These are phyloP conservation scores for Caenorhabditis virilis DNA, from an alignment of 2,888 invertebrate genomes.

Conservation along the genomic window DNA sequence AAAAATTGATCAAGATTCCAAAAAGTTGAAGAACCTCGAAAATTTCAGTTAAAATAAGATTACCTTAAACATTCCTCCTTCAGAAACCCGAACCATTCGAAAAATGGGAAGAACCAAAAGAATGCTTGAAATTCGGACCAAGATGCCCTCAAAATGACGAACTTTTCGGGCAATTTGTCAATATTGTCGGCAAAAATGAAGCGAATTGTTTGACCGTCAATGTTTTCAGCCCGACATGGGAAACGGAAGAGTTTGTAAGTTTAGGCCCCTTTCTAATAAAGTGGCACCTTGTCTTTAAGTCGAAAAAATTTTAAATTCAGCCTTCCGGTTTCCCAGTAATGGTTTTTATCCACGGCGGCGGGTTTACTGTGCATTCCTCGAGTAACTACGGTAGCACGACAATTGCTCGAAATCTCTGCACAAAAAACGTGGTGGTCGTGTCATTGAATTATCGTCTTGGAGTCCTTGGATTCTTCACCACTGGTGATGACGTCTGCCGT, in stretches of 20 bases:
- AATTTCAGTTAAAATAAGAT: too few relatives aligned
- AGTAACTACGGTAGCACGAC: slow-evolving; percentile 45
- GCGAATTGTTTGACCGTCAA: slow-evolving; percentile 52
- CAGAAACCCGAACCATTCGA: slow-evolving; percentile 42
- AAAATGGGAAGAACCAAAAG: slow-evolving; percentile 36
- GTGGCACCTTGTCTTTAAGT: background rate
- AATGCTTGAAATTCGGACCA: slow-evolving; percentile 55
- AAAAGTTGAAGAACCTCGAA: too few relatives aligned
- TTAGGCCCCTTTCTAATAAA: background rate
- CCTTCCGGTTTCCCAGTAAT: slow-evolving; percentile 49
- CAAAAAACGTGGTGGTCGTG: slow-evolving; percentile 55
- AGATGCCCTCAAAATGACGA: slow-evolving; percentile 51
- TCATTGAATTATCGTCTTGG: slow-evolving; percentile 63
- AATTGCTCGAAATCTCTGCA: slow-evolving; percentile 36
- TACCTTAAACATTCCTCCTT: too few relatives aligned
- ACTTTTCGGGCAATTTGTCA: slow-evolving; percentile 37
- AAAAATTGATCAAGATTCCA: background rate
- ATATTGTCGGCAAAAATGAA: slow-evolving; percentile 45
- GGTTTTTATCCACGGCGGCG: slow-evolving; percentile 59
- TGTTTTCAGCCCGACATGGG: slow-evolving; percentile 51
- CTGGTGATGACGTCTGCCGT: slow-evolving; percentile 36
- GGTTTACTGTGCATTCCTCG: slow-evolving; percentile 47
- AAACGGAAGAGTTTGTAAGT: slow-evolving; percentile 33
- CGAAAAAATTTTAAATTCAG: slow-evolving; percentile 22
- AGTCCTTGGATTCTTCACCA: slow-evolving; percentile 56